Conservation (phyloP, 2,113 vertebrate species). For the Pterocles burchelli region DNA sequence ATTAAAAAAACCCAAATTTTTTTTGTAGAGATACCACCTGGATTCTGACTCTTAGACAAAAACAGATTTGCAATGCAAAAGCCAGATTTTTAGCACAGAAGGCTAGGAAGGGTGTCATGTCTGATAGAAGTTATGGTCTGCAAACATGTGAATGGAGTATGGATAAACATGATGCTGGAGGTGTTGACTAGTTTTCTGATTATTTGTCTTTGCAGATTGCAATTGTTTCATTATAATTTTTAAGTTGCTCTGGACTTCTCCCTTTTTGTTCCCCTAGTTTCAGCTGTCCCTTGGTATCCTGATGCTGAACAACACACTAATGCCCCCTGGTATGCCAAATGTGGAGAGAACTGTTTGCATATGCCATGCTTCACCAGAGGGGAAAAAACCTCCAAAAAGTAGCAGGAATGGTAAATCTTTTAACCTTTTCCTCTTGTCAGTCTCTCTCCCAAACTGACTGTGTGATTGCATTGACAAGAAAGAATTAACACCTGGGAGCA, state of each 20-base stretch:
- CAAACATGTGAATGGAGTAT: neutral
- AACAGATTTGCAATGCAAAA: conserved; percentile 7
- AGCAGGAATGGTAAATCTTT: neutral
- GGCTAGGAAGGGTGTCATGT: neutral
- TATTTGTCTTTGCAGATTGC: neutral
- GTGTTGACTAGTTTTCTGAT: neutral
- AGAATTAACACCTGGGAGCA: neutral
- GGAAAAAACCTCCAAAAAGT: conserved; percentile 1
- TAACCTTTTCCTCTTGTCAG: neutral
- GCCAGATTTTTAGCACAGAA: neutral
- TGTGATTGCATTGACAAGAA: neutral
- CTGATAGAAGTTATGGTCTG: neutral
- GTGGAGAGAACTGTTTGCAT: neutral
- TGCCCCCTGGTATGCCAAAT: neutral
- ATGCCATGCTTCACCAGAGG: neutral
- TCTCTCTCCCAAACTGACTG: neutral
- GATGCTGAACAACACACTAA: neutral
- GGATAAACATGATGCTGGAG: neutral
- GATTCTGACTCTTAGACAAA: neutral
- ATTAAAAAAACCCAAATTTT: neutral
- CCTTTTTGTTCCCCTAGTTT: neutral
- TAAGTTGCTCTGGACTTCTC: neutral
- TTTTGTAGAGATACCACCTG: neutral
- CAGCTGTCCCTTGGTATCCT: neutral
- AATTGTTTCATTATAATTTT: neutral